These are phyloP conservation scores for Eupithecia subumbrata DNA, from an alignment of 2,888 invertebrate genomes.

Conservation along the genomic window DNA sequence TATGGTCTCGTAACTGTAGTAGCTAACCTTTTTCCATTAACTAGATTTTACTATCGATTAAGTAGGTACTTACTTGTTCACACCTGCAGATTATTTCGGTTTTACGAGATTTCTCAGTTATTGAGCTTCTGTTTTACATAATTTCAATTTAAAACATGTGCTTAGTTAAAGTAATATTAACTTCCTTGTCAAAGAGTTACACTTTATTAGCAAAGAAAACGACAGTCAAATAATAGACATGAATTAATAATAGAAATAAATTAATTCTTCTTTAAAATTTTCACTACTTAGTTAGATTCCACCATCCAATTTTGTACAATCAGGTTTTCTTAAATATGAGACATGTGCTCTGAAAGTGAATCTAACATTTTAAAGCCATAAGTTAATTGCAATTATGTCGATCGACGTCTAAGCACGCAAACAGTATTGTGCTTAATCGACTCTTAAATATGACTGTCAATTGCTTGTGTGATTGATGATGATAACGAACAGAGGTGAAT, in stretches of 20 bases:
- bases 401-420: slow-evolving; percentile 7
- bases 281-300: background rate
- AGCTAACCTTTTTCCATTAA: slow-evolving; percentile 18
- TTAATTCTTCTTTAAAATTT: background rate
- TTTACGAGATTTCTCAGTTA: slow-evolving; percentile 9
- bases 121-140: slow-evolving; percentile 3
- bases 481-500: slow-evolving; percentile 41
- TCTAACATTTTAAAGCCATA: background rate
- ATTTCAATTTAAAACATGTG: slow-evolving; percentile 1
- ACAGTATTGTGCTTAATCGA: slow-evolving; percentile 35
- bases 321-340: background rate
- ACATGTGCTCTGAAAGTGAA: background rate
- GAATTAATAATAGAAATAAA: background rate
- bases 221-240: background rate
- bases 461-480: slow-evolving; percentile 42
- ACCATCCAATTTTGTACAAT: background rate
- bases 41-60: slow-evolving; percentile 17
- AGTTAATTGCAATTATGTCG: background rate
- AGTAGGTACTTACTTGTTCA: slow-evolving; percentile 21
- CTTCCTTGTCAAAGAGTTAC: background rate
- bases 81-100: slow-evolving; percentile 18
- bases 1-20: background rate
- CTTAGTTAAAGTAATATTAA: background rate
- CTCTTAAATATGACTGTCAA: slow-evolving; percentile 42
- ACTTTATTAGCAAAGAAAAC: no score